Evolutionary conservation across 2,888 invertebrate species (phyloP).

Genomic region (Erynnis tages): DNA sequence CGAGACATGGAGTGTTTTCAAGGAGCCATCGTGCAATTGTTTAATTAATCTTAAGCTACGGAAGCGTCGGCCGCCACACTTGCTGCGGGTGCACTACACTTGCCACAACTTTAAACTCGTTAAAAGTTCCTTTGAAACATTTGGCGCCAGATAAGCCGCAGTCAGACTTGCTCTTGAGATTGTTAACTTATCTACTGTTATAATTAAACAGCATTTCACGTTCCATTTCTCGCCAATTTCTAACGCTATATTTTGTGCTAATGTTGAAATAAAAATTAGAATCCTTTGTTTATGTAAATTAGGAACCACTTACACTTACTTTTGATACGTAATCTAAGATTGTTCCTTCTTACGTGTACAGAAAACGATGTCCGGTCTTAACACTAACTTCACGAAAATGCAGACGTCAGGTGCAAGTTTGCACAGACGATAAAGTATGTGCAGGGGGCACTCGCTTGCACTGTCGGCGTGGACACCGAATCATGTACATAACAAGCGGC

Average conservation of each 20-base stretch:
- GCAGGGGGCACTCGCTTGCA: slow-evolving; percentile 57
- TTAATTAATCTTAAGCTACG: slow-evolving; percentile 78
- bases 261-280: no score
- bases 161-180: slow-evolving; percentile 73
- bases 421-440: slow-evolving; percentile 31
- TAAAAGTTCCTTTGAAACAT: slow-evolving; percentile 80
- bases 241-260: slow-evolving; percentile 22
- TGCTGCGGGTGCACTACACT: slow-evolving; percentile 72
- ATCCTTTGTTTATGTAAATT: no score
- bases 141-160: slow-evolving; percentile 81
- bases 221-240: slow-evolving; percentile 46
- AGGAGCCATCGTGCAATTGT: slow-evolving; percentile 80
- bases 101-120: slow-evolving; percentile 79
- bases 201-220: slow-evolving; percentile 70
- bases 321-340: no score
- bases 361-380: slow-evolving; percentile 2
- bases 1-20: slow-evolving; percentile 81
- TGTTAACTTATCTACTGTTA: slow-evolving; percentile 78
- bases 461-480: slow-evolving; percentile 58
- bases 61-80: slow-evolving; percentile 59
- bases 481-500: slow-evolving; percentile 69
- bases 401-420: slow-evolving; percentile 15
- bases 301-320: no score
- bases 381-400: slow-evolving; percentile 15
- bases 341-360: no score